Evolutionary conservation across 1,140 invertebrate species (phyloP).

Genomic region (Callitettix versicolor): DNA sequence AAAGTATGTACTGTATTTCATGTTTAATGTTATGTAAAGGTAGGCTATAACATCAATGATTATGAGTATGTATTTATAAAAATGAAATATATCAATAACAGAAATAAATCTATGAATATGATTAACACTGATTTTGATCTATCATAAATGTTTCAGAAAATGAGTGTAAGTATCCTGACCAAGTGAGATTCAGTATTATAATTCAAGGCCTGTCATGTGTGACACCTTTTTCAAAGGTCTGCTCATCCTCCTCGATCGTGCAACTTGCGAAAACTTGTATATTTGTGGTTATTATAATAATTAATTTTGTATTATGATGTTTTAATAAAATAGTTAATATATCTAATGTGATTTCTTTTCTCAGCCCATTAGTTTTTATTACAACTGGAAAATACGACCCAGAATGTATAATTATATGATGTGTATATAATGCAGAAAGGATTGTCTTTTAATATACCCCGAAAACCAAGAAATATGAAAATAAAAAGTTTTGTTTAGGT

Average conservation of each 20-base stretch:
- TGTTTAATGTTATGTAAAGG: background rate
- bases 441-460: no score
- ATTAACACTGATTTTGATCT: background rate
- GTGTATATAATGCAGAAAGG: no score
- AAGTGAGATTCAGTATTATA: conserved; percentile 16
- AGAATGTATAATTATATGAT: no score
- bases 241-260: no score
- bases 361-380: no score
- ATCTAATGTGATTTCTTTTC: no score
- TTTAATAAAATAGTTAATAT: background rate
- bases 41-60: background rate
- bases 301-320: background rate
- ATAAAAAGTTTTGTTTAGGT: no score
- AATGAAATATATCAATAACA: no score
- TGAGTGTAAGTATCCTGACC: conserved; percentile 13
- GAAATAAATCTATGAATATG: background rate
- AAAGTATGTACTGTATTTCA: no score
- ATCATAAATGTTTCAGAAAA: conserved; percentile 10
- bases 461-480: no score
- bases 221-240: background rate
- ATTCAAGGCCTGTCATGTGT: conserved; percentile 14
- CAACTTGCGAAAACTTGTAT: background rate
- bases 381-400: no score
- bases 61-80: background rate
- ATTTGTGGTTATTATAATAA: background rate